Percentiles rank a stretch among this genome's conserved stretches.
phyloP scores from a whole-genome alignment of 2,113 vertebrate species.

The Pseudorasbora parva region DNA sequence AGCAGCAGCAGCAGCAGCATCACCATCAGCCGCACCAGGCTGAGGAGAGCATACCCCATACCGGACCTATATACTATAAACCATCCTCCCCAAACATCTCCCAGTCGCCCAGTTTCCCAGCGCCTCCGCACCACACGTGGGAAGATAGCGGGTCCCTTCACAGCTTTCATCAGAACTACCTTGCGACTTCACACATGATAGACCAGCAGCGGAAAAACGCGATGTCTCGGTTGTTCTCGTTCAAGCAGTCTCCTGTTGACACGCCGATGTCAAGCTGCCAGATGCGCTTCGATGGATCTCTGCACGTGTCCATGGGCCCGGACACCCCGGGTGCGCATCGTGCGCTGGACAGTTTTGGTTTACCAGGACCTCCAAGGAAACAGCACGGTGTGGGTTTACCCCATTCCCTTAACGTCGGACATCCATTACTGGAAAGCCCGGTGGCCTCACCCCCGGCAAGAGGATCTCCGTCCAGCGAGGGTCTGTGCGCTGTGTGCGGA shows the following conservation, averaged over 20 bases:
- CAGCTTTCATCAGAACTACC: conserved; percentile 90
- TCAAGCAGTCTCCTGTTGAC: conserved; percentile 88
- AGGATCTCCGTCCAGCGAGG: conserved; percentile 85
- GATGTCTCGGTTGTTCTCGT: conserved; percentile 90
- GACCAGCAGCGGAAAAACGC: conserved; percentile 87
- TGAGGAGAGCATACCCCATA: conserved; percentile 87
- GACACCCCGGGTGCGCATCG: conserved; percentile 82
- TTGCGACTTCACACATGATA: conserved; percentile 87
- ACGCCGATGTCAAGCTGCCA: conserved; percentile 87
- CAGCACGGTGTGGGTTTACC: conserved; percentile 84
- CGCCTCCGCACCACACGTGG: conserved; percentile 83
- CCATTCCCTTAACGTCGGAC: conserved; percentile 84
- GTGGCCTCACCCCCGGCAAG: conserved; percentile 79
- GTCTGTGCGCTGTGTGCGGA: conserved; percentile 93
- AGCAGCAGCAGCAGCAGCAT: conserved; percentile 73
- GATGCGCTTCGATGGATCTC: conserved; percentile 90
- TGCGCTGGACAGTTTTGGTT: conserved; percentile 81
- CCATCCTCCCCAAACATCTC: conserved; percentile 84
- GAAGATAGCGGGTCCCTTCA: conserved; percentile 89
- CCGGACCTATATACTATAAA: conserved; percentile 91
- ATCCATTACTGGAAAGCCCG: conserved; percentile 88
- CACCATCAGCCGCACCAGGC: conserved; percentile 82
- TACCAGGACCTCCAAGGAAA: conserved; percentile 82
- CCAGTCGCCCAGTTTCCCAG: conserved; percentile 54
- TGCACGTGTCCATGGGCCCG: conserved; percentile 84